Evolutionary conservation across 1,140 invertebrate genomes (phyloP).

Genomic region (Magallana ariakensis): DNA sequence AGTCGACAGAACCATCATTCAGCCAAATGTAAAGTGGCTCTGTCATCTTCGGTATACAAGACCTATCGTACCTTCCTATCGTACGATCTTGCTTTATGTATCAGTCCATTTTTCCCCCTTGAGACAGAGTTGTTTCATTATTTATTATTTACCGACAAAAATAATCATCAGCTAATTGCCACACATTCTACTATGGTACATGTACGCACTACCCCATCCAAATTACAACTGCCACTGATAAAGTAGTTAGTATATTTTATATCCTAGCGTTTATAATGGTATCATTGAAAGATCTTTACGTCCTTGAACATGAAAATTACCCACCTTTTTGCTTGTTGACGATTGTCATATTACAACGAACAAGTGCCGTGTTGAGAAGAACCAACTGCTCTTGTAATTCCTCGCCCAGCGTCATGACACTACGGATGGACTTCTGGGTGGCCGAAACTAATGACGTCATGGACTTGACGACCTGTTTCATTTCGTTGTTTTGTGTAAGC

Average conservation of each 20-base stretch:
- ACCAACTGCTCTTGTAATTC: conserved; percentile 55
- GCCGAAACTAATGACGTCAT: conserved; percentile 57
- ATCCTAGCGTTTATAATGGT: not conserved
- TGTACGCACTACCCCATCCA: not conserved
- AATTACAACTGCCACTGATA: not conserved
- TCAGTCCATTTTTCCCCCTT: too few relatives aligned
- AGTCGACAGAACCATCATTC: too few relatives aligned
- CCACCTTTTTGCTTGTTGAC: conserved; percentile 53
- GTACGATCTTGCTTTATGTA: too few relatives aligned
- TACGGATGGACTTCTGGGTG: conserved; percentile 56
- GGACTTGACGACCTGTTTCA: conserved; percentile 55
- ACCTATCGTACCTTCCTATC: too few relatives aligned
- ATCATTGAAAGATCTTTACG: too few relatives aligned
- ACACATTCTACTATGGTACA: too few relatives aligned
- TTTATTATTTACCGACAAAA: too few relatives aligned
- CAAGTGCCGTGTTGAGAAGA: conserved; percentile 52
- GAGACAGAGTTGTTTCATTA: too few relatives aligned
- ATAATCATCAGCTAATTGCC: too few relatives aligned
- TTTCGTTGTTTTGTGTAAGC: conserved; percentile 63
- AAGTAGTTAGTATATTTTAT: not conserved
- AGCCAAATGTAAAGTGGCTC: too few relatives aligned
- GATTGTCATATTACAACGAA: conserved; percentile 57
- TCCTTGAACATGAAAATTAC: not conserved
- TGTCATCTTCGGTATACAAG: too few relatives aligned
- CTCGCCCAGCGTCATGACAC: conserved; percentile 54